Evolutionary conservation across 2,888 invertebrate genomes (phyloP).

Genomic region (Agrotis puta): DNA sequence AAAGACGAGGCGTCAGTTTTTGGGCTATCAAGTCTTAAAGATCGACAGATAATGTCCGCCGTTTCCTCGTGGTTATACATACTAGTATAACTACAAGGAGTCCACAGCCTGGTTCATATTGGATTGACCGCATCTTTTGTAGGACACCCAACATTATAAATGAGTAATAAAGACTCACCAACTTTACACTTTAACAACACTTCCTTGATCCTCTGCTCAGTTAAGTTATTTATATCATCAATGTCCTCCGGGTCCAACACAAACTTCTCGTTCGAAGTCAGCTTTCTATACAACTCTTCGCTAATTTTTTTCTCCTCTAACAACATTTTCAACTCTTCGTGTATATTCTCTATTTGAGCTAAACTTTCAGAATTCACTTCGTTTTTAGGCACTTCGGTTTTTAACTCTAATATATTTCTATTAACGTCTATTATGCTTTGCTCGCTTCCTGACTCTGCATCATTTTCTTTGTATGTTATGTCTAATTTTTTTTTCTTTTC

Average conservation of each 20-base stretch:
- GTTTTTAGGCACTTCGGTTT: slow-evolving; percentile 70
- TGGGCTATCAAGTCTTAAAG: too few relatives aligned
- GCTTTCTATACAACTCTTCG: slow-evolving; percentile 82
- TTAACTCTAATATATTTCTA: slow-evolving; percentile 70
- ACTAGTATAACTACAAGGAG: too few relatives aligned
- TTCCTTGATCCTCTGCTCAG: slow-evolving; percentile 79
- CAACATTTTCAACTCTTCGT: slow-evolving; percentile 77
- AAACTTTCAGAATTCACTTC: slow-evolving; percentile 61
- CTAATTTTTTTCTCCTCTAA: slow-evolving; percentile 84
- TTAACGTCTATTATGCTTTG: slow-evolving; percentile 70
- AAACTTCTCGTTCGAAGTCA: slow-evolving; percentile 85
- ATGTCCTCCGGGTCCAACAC: slow-evolving; percentile 87
- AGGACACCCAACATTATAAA: slow-evolving; percentile 17
- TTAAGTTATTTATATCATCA: slow-evolving; percentile 86
- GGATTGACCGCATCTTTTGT: not conserved
- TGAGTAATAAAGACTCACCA: slow-evolving; percentile 74
- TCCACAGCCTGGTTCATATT: too few relatives aligned
- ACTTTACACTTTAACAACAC: slow-evolving; percentile 81
- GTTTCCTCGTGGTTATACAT: too few relatives aligned
- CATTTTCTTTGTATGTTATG: slow-evolving; percentile 78
- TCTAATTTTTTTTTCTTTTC: slow-evolving; percentile 71
- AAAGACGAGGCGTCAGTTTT: too few relatives aligned
- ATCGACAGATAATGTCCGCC: too few relatives aligned
- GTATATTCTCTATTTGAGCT: slow-evolving; percentile 71
- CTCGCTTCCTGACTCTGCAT: slow-evolving; percentile 55